Conservation (phyloP, 2,888 invertebrate species). For the Morpho deidamia region DNA sequence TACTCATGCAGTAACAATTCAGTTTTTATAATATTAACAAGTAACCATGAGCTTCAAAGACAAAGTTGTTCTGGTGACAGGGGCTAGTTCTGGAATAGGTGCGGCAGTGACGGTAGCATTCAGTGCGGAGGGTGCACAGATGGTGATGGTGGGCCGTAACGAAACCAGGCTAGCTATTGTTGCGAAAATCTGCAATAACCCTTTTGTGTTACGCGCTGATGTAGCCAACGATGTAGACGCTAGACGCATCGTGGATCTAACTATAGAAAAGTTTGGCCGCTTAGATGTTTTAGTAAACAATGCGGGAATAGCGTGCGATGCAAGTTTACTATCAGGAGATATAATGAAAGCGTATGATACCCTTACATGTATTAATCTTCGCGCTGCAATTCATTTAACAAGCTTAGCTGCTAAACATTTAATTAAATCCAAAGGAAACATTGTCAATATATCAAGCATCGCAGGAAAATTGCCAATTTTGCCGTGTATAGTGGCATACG, state of each 20-base stretch:
- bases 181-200: constrained; percentile 8
- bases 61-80: constrained; percentile 34
- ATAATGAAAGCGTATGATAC: constrained; percentile 12
- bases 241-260: constrained; percentile 27
- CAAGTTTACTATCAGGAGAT: constrained; percentile 23
- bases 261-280: constrained; percentile 31
- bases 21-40: background rate
- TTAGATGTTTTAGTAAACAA: constrained; percentile 40
- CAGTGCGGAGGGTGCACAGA: constrained; percentile 38
- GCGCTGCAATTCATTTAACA: constrained; percentile 30
- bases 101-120: constrained; percentile 40
- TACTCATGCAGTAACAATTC: too few relatives aligned
- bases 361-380: constrained; percentile 24
- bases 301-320: constrained; percentile 30
- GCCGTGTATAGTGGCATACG: constrained; percentile 24
- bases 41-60: background rate
- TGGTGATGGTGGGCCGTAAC: constrained; percentile 38
- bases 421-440: constrained; percentile 34
- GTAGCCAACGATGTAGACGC: constrained; percentile 6
- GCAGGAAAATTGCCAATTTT: constrained; percentile 13
- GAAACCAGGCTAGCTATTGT: constrained; percentile 9
- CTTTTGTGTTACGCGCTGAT: constrained; percentile 7
- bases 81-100: constrained; percentile 48
- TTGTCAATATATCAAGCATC: constrained; percentile 3
- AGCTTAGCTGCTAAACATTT: constrained; percentile 32